Percentiles rank a stretch among this genome's conserved stretches.
phyloP scores from a whole-genome alignment of 2,113 vertebrate species.

The Pholis gunnellus region DNA sequence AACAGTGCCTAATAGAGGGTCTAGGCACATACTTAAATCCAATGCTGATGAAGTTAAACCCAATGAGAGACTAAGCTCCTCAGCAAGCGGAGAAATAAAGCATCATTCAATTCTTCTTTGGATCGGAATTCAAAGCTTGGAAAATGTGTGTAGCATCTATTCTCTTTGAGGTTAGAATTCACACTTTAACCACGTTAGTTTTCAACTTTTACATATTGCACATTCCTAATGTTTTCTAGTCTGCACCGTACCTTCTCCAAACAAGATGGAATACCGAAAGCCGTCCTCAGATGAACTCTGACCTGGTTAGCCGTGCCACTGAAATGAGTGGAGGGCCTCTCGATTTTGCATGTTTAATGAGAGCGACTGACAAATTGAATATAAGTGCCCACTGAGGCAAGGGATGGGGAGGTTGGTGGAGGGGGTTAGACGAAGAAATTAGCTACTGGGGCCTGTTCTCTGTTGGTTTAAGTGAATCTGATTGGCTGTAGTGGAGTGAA shows the following conservation, averaged over 20 bases:
- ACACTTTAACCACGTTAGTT: not conserved
- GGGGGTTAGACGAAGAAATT: conserved; percentile 50
- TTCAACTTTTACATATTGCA: conserved; percentile 19
- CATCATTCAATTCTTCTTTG: not conserved
- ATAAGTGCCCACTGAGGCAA: conserved; percentile 51
- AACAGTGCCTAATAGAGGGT: not conserved
- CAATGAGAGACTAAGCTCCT: not conserved
- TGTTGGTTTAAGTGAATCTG: conserved; percentile 65
- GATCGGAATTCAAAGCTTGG: conserved; percentile 13
- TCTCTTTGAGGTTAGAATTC: conserved; percentile 15
- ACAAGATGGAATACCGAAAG: conserved; percentile 32
- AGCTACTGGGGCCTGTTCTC: conserved; percentile 64
- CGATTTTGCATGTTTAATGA: conserved; percentile 65
- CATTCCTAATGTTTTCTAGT: conserved; percentile 14
- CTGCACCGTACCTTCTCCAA: conserved; percentile 24
- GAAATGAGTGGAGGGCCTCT: conserved; percentile 60
- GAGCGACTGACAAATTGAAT: conserved; percentile 66
- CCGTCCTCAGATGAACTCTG: conserved; percentile 75
- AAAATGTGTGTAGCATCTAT: conserved; percentile 18
- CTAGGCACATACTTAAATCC: conserved; percentile 10
- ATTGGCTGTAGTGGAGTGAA: conserved; percentile 47
- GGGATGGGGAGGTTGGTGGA: conserved; percentile 15
- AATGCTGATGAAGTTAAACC: conserved; percentile 47
- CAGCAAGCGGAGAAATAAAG: conserved; percentile 1
- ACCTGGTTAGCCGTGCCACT: conserved; percentile 64